Base-by-base conservation (phyloP, 2,888 invertebrate species). In the Epicampocera succincta region DNA sequence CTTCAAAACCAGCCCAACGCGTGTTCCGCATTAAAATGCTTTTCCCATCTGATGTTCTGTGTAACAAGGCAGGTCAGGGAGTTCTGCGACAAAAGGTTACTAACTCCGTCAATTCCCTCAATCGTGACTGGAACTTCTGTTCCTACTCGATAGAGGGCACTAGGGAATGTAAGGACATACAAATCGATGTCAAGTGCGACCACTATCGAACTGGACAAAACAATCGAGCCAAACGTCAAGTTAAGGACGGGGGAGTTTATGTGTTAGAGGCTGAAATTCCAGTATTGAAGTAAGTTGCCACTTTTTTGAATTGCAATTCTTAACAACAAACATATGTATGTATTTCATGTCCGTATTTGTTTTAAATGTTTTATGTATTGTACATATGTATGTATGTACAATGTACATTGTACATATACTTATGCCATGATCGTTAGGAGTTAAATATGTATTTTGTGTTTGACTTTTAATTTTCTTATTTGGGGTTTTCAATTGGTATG, bases 121-220 rank as follows among this genome's bases (percentile, higher is more conserved):
- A 99, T 90, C 94, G 97, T 86, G 97, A 98, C 88, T 99, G 98
- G 98, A 96, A 97, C 93, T 96, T 98, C 95, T 98, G 98, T 90
- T 97, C 97, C 0, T 96, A 97, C 89, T 94, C 96, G 80, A 93
- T 95, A 56, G 96, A 97, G 92, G 97, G 97, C 71, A 90, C 94
- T 90, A 90, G 88, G 56, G 97, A 97, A 89, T 98, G 98, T 89
- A 96, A 96, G 88, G 97, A 97, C 87, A 92, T 98, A 68, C 95
- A 96, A 86, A 97, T 98, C 85, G 96, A 97, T 88, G 97, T 98
- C 3, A 96, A 97, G 90, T 98, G 98, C 87, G 97, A 97, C 88
- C 97, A 96, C 87, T 94, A 96, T 84, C 90, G 91, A 1, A 9
- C 90, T 88, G 48, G 60, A 8, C 90, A 90, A 82, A 92, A 93